These are phyloP conservation scores for Apomyelois bistriatella DNA, from an alignment of 2,888 invertebrate species.

Conservation along the genomic window DNA sequence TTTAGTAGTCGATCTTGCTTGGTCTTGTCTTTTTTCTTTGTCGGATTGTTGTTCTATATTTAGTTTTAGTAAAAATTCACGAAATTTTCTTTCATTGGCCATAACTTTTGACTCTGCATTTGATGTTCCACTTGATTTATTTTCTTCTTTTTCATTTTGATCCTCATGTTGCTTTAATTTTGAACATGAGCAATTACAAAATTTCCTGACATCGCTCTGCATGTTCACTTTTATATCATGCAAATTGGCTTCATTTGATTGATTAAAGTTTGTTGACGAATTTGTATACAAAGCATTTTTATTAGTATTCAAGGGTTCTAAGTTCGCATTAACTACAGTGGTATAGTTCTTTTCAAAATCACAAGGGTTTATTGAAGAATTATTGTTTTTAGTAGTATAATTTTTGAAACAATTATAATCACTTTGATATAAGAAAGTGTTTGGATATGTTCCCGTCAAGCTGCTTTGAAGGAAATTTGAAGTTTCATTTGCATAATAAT, in stretches of 20 bases:
- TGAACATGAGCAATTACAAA: neutral
- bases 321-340: neutral
- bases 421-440: neutral
- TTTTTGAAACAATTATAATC: too few species aligned
- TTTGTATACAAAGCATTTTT: neutral
- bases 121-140: neutral
- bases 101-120: neutral
- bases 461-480: neutral
- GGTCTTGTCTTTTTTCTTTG: neutral
- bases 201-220: neutral
- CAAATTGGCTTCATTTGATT: neutral
- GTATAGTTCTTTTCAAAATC: neutral
- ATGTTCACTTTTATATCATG: neutral
- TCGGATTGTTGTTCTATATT: neutral
- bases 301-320: too few species aligned
- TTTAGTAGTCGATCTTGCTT: neutral
- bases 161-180: neutral
- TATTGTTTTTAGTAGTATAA: neutral
- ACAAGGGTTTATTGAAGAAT: neutral
- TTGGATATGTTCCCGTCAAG: neutral
- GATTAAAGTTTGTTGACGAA: neutral
- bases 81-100: neutral
- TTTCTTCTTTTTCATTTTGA: neutral
- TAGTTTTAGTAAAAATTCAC: constrained; percentile 1
- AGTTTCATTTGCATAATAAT: neutral